Conservation (phyloP, 2,888 invertebrate genomes). For the Hydroisotoma schaefferi region DNA sequence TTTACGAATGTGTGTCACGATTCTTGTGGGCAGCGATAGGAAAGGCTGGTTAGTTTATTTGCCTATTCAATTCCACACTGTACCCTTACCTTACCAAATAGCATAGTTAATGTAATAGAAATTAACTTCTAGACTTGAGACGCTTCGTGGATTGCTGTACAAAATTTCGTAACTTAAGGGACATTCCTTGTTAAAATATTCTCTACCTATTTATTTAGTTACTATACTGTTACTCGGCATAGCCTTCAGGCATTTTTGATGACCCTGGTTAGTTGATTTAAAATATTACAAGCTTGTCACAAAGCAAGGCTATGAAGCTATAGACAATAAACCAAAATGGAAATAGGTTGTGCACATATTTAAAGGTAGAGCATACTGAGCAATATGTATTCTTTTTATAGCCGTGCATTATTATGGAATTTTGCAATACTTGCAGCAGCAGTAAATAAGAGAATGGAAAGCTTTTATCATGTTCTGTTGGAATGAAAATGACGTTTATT, state of each 20-base stretch:
- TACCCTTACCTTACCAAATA: too few species aligned
- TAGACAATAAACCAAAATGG: neutral
- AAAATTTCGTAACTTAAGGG: neutral
- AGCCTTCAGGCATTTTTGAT: neutral
- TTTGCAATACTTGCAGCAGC: constrained; percentile 6
- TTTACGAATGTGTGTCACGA: neutral
- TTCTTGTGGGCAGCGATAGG: neutral
- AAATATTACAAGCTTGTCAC: neutral
- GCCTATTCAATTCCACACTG: too few species aligned
- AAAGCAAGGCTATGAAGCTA: neutral
- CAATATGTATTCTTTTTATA: too few species aligned
- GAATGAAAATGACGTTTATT: too few species aligned
- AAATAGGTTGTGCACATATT: too few species aligned
- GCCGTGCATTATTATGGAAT: neutral
- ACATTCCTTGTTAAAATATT: neutral
- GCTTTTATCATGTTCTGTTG: too few species aligned
- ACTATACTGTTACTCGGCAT: neutral
- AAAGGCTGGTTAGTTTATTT: neutral
- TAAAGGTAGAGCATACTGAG: too few species aligned
- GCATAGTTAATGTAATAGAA: neutral
- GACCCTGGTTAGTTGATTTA: constrained; percentile 2
- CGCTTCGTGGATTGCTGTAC: neutral
- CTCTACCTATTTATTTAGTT: too few species aligned
- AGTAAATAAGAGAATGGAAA: constrained; percentile 6
- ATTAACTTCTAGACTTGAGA: neutral